These are phyloP conservation scores for Urosaurus nigricauda DNA, from an alignment of 2,797 vertebrate species.

Conservation along the genomic window DNA sequence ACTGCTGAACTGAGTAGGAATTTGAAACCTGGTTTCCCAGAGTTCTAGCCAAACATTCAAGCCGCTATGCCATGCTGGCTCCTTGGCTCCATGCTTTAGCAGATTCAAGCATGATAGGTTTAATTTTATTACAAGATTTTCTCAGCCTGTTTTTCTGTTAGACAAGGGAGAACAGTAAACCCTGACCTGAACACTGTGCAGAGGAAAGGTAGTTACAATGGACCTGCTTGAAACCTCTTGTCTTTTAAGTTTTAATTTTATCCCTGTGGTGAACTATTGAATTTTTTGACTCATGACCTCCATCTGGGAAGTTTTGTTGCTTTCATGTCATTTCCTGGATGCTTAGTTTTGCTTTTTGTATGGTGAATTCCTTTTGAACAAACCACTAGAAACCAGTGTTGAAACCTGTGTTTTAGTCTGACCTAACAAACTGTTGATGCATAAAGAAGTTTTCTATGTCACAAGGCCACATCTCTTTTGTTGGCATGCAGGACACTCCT, in stretches of 20 bases:
- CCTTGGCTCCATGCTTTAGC: not conserved
- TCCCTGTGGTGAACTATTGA: constrained; percentile 19
- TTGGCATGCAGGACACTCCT: not conserved
- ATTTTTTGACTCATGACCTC: constrained; percentile 9
- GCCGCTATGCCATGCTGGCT: not conserved
- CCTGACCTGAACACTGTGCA: not conserved
- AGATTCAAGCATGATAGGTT: not conserved
- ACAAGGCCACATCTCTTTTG: constrained; percentile 6
- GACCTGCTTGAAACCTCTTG: not conserved
- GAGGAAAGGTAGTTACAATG: not conserved
- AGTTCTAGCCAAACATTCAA: too few relatives aligned
- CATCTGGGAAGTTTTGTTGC: not conserved
- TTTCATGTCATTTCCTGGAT: constrained; percentile 3
- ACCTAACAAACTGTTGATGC: not conserved
- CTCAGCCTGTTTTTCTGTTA: constrained; percentile 16
- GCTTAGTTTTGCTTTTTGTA: not conserved
- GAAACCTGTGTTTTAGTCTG: constrained; percentile 1
- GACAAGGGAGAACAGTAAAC: not conserved
- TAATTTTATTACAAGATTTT: constrained; percentile 18
- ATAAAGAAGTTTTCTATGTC: constrained; percentile 7
- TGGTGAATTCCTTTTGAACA: not conserved
- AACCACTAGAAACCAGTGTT: not conserved
- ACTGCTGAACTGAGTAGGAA: too few relatives aligned
- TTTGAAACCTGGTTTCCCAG: too few relatives aligned
- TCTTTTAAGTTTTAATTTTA: constrained; percentile 28